Evolutionary conservation across 2,113 vertebrate species (phyloP).

Genomic region (Pelusios castaneus): DNA sequence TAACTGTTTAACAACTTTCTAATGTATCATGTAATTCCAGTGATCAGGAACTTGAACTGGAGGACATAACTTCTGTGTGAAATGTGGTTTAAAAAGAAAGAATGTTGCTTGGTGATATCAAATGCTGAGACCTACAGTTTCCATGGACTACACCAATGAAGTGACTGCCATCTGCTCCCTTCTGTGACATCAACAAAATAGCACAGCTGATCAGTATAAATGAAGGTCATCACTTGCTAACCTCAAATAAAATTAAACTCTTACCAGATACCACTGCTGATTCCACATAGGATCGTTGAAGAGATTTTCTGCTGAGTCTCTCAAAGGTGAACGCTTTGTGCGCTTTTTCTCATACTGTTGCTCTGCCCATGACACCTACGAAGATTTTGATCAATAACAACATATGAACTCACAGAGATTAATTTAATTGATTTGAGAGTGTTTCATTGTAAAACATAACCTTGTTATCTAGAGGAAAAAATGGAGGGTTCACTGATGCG

Average conservation of each 20-base stretch:
- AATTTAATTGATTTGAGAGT: neutral
- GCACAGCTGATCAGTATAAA: neutral
- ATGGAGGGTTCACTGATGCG: neutral
- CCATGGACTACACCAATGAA: rapidly evolving
- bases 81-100: rapidly evolving
- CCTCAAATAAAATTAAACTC: conserved; percentile 34
- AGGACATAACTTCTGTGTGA: neutral
- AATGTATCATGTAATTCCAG: neutral
- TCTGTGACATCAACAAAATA: neutral
- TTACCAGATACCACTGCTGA: conserved; percentile 98
- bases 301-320: conserved; percentile 84
- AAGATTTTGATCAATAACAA: conserved; percentile 9
- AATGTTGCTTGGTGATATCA: neutral
- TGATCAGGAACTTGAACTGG: neutral
- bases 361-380: conserved; percentile 95
- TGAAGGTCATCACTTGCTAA: neutral
- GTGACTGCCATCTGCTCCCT: neutral
- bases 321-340: conserved; percentile 82
- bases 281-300: conserved; percentile 99
- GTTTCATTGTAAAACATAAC: neutral
- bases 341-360: conserved; percentile 94
- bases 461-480: neutral
- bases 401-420: neutral
- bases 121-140: neutral
- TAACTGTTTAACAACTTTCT: neutral